These are phyloP conservation scores for Microcebus griseorufus DNA, from an alignment of 2,113 vertebrate species.

Conservation along the genomic window DNA sequence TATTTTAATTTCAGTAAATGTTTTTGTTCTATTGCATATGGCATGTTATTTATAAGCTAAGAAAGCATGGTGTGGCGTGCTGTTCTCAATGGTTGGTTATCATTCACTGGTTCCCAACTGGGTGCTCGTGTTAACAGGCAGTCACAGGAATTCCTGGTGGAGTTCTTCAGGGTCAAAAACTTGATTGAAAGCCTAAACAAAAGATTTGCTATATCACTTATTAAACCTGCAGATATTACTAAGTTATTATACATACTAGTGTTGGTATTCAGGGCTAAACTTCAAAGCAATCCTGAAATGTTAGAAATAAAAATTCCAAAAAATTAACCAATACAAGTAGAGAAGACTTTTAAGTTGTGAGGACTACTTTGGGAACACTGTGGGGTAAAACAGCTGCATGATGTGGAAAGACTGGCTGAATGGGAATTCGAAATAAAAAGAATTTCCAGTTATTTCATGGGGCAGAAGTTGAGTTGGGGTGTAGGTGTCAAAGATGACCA, in stretches of 20 bases:
- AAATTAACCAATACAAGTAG: not conserved
- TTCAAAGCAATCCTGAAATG: slow-evolving; percentile 42
- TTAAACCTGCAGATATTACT: not conserved
- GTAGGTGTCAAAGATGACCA: not conserved
- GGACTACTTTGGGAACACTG: not conserved
- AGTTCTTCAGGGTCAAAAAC: not conserved
- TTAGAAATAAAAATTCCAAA: not conserved
- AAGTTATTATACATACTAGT: not conserved
- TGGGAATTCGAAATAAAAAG: not conserved
- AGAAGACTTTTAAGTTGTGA: not conserved
- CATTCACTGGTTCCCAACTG: not conserved
- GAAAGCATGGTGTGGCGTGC: not conserved
- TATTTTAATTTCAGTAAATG: slow-evolving; percentile 50
- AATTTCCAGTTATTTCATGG: not conserved
- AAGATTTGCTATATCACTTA: not conserved
- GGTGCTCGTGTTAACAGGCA: not conserved
- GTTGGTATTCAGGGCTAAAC: not conserved
- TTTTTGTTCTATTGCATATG: slow-evolving; percentile 35
- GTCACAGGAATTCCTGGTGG: not conserved
- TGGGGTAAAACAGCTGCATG: not conserved
- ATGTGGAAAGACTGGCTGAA: not conserved
- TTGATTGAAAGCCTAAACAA: slow-evolving; percentile 12
- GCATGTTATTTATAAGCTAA: slow-evolving; percentile 20
- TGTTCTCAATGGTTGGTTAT: not conserved
- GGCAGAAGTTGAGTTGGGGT: not conserved